Evolutionary conservation across 1,140 invertebrate genomes (phyloP).

Genomic region (Lordiphosa clarofinis): DNA sequence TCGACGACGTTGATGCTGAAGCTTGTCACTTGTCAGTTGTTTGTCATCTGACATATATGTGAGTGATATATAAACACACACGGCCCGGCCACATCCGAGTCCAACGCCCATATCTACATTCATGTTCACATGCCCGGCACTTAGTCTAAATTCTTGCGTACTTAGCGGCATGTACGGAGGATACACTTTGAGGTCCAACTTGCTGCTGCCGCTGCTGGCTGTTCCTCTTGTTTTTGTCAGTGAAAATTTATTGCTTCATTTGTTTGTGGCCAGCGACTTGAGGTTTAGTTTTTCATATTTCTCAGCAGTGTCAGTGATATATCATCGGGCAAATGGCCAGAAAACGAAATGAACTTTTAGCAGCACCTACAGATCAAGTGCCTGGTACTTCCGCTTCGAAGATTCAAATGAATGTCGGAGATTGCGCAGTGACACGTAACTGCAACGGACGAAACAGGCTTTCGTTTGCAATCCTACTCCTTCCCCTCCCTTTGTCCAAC

Average conservation of each 20-base stretch:
- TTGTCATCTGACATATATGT: conserved; percentile 76
- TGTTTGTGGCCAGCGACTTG: conserved; percentile 57
- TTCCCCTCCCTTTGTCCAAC: neutral
- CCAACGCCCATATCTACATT: conserved; percentile 38
- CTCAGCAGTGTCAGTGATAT: conserved; percentile 73
- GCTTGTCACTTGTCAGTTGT: conserved; percentile 78
- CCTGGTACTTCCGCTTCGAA: conserved; percentile 4
- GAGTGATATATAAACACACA: conserved; percentile 77
- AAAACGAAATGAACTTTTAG: neutral
- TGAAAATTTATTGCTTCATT: conserved; percentile 74
- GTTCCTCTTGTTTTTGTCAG: conserved; percentile 70
- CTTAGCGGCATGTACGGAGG: conserved; percentile 55
- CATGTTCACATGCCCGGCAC: conserved; percentile 49
- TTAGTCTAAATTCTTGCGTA: conserved; percentile 72
- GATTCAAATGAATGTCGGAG: conserved; percentile 11
- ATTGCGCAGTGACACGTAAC: conserved; percentile 59
- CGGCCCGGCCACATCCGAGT: conserved; percentile 40
- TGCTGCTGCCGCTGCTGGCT: conserved; percentile 28
- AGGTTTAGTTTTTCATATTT: conserved; percentile 62
- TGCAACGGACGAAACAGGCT: conserved; percentile 72
- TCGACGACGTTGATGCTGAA: conserved; percentile 47
- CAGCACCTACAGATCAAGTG: neutral
- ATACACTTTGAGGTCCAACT: conserved; percentile 40
- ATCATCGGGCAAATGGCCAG: conserved; percentile 62
- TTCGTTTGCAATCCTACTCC: conserved; percentile 36